Evolutionary conservation across 1,140 invertebrate species (phyloP), one percentile per base, ranked within the genome.

Genomic region (Wiebesia pumilae): DNA sequence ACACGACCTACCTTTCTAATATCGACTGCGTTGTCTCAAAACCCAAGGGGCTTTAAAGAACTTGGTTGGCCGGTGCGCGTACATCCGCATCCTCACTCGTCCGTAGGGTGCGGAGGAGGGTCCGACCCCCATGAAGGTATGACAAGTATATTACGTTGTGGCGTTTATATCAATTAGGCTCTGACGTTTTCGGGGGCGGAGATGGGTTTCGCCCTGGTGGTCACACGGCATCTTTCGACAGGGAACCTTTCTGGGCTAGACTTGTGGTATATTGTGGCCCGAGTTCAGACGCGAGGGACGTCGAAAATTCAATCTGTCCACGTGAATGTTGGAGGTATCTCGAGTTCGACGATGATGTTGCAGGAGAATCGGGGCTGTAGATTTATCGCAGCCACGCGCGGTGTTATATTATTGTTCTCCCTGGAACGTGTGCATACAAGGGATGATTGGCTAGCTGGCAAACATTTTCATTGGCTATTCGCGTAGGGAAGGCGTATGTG

Each of bases 121-220:
- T 79, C 35, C 58, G 54, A 19, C 38, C 40, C 62, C 40, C 54
- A 78, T n/a, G 67, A 27, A 43, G 58, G 65, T 93, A 93, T 93
- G 92, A 93, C 92, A 93, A 92, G 91, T 93, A 92, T 93, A 93
- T 93, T 93, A 93, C 91, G 86, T 82, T 88, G 89, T 89, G 77
- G 89, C 91, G 92, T 93, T 93, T 93, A 93, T 93, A 92, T 92
- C 91, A 93, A 93, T 93, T 93, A 93, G 91, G 89, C 71, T 78
- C 78, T 92, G 92, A 93, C 92, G 89, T 90, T 89, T 58, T 73
- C 88, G 90, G 90, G 91, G 92, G 90, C 90, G 91, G 65, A 19
- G 62, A 24, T 73, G 40, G 65, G 33, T 30, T 65, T 54, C 51
- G 51, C 19, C 51, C 19, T 6, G 7, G 51, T 27, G 58, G 58